A percentile compares a stretch with the other conserved stretches of the same genome.
Evolutionary conservation across 2,888 invertebrate genomes (phyloP).

Genomic region (Torymus texanus): DNA sequence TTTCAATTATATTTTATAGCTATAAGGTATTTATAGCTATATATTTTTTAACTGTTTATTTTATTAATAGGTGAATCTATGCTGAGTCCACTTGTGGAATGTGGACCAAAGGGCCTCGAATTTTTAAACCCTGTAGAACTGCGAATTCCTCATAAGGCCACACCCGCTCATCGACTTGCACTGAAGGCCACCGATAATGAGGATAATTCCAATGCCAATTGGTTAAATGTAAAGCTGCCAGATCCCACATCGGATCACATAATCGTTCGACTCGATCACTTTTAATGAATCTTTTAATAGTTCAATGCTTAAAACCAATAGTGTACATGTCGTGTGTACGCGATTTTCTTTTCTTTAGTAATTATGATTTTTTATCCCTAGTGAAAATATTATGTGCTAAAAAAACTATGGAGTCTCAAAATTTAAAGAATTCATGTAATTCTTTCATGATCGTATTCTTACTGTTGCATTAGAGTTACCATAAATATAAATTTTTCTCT

Average conservation of each 20-base stretch:
- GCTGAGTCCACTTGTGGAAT: constrained; percentile 96
- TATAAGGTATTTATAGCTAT: constrained; percentile 36
- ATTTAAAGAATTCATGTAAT: constrained; percentile 13
- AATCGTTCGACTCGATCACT: constrained; percentile 94
- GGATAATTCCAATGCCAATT: constrained; percentile 88
- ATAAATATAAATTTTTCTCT: too few relatives aligned
- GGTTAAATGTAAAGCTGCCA: constrained; percentile 90
- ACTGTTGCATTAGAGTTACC: too few relatives aligned
- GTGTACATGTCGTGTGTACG: background rate
- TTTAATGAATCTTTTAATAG: constrained; percentile 75
- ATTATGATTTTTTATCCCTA: background rate
- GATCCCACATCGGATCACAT: constrained; percentile 91
- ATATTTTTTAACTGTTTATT: constrained; percentile 10
- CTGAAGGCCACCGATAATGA: constrained; percentile 89
- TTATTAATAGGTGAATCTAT: constrained; percentile 88
- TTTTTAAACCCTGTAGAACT: constrained; percentile 93
- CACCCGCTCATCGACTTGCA: constrained; percentile 85
- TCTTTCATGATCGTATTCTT: too few relatives aligned
- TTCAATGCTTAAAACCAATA: constrained; percentile 11
- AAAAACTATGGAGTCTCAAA: too few relatives aligned
- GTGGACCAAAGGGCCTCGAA: constrained; percentile 94
- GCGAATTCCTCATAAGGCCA: constrained; percentile 90
- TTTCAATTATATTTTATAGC: background rate
- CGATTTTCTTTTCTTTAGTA: background rate
- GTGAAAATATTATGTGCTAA: background rate